A percentile compares a stretch with the other conserved stretches of the same genome.
Conservation (phyloP, 2,113 vertebrate genomes). For the Scatophagus argus region DNA sequence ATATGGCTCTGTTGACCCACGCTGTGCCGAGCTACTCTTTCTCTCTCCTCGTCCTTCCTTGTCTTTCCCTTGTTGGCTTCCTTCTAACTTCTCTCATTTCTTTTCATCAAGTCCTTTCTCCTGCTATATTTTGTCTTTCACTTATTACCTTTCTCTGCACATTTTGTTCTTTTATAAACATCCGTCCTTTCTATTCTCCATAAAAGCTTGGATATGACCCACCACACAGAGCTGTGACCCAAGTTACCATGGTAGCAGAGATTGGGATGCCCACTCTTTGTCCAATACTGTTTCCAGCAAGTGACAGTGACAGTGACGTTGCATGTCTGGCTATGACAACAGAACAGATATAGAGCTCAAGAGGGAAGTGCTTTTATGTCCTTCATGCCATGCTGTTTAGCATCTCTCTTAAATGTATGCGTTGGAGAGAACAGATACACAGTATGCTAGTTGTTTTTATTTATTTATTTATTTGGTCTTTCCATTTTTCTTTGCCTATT, state of each 20-base stretch:
- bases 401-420: constrained; percentile 28
- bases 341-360: constrained; percentile 18
- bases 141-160: constrained; percentile 51
- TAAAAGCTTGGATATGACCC: constrained; percentile 77
- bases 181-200: constrained; percentile 45
- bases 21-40: constrained; percentile 73
- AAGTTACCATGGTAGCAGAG: constrained; percentile 83
- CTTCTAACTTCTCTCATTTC: constrained; percentile 50
- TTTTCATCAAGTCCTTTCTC: constrained; percentile 51
- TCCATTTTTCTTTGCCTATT: not conserved
- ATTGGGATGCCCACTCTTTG: constrained; percentile 74
- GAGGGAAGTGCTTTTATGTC: constrained; percentile 40
- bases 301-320: constrained; percentile 68
- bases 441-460: constrained; percentile 1
- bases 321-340: constrained; percentile 43
- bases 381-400: constrained; percentile 21
- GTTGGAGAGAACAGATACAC: constrained; percentile 6
- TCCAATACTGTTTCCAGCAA: constrained; percentile 66
- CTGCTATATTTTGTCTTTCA: constrained; percentile 33
- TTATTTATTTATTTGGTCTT: no score
- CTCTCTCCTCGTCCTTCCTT: constrained; percentile 60
- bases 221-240: constrained; percentile 76
- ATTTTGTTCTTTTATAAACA: constrained; percentile 56
- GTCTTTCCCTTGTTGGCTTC: constrained; percentile 56
- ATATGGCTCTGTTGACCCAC: constrained; percentile 89